Percentiles rank a stretch among this genome's conserved stretches.
Conservation (phyloP, 1,140 invertebrate genomes). For the Mylabris phalerata region DNA sequence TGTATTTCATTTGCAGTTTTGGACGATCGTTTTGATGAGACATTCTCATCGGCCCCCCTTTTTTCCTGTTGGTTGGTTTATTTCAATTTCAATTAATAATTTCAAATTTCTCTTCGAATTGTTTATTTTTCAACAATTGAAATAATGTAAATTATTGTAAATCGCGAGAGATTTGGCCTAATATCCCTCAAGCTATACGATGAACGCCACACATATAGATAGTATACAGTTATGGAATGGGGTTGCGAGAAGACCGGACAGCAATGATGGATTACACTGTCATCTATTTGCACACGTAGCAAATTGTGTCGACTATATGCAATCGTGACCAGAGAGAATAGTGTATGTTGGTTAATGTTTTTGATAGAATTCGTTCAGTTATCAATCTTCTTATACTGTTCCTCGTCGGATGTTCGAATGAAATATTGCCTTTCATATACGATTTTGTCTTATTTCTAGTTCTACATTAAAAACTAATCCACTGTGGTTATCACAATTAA, state of each 20-base stretch:
- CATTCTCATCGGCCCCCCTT: slow-evolving; percentile 6
- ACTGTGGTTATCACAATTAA: not conserved
- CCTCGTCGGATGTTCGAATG: slow-evolving; percentile 17
- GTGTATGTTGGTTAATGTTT: slow-evolving; percentile 28
- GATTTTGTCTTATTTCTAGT: slow-evolving; percentile 3
- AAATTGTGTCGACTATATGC: slow-evolving; percentile 32
- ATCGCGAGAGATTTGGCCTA: no score
- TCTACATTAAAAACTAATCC: slow-evolving; percentile 11
- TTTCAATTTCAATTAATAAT: no score
- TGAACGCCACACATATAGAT: slow-evolving; percentile 1
- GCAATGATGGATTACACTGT: slow-evolving; percentile 30
- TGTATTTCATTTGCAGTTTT: slow-evolving; percentile 22
- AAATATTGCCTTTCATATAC: slow-evolving; percentile 20
- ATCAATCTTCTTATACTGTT: slow-evolving; percentile 28
- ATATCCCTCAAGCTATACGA: not conserved
- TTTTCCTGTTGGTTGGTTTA: not conserved
- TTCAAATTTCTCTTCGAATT: no score
- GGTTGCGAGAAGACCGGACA: slow-evolving; percentile 19
- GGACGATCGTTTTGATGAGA: slow-evolving; percentile 22
- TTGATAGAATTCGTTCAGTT: slow-evolving; percentile 28
- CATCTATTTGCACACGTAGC: slow-evolving; percentile 30
- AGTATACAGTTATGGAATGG: slow-evolving; percentile 1
- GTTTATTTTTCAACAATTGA: no score
- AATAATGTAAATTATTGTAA: no score
- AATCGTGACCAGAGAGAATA: slow-evolving; percentile 19